Conservation (phyloP, 2,888 invertebrate species). For the Euspilapteryx auroguttella region DNA sequence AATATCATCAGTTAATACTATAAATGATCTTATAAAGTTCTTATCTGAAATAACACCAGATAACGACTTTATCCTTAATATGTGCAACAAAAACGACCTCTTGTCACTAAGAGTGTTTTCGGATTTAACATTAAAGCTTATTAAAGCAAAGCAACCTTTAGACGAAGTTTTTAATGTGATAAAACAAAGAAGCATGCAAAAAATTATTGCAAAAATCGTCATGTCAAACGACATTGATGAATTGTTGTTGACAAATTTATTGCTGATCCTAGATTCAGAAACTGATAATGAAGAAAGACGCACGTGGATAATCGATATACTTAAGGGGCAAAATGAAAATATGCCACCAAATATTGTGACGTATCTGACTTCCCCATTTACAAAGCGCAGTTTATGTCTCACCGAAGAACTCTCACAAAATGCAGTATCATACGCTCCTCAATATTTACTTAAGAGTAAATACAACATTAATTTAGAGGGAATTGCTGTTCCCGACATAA, state of each 20-base stretch:
- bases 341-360: conserved; percentile 21
- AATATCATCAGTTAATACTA: conserved; percentile 30
- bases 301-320: conserved; percentile 22
- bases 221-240: conserved; percentile 36
- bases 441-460: conserved; percentile 36
- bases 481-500: conserved; percentile 36
- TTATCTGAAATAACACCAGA: conserved; percentile 13
- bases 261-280: conserved; percentile 22
- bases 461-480: conserved; percentile 44
- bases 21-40: conserved; percentile 33
- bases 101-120: conserved; percentile 30
- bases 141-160: too few relatives aligned
- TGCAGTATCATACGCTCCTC: conserved; percentile 30
- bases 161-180: too few relatives aligned
- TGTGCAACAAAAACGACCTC: conserved; percentile 27
- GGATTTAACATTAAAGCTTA: conserved; percentile 11
- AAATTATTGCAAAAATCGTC: conserved; percentile 29
- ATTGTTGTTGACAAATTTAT: conserved; percentile 26
- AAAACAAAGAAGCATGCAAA: too few relatives aligned
- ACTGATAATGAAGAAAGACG: conserved; percentile 13
- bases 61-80: conserved; percentile 10
- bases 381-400: conserved; percentile 26
- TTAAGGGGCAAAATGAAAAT: conserved; percentile 32
- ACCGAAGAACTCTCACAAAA: conserved; percentile 22
- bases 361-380: conserved; percentile 24